Conservation (phyloP, 2,113 vertebrate genomes). For the Canis aureus region DNA sequence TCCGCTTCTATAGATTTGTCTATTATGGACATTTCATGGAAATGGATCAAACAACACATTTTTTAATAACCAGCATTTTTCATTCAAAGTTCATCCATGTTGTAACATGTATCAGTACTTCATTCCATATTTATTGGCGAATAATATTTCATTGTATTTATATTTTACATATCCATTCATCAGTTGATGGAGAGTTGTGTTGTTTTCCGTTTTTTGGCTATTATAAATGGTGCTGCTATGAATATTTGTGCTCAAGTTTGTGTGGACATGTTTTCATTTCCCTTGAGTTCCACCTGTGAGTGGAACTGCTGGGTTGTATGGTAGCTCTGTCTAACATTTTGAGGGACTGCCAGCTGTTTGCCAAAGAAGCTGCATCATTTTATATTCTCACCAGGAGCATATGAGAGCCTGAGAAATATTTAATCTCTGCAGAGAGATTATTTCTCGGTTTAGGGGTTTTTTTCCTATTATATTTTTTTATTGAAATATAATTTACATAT, state of each 20-base stretch:
- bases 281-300: not conserved
- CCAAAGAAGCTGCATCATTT: not conserved
- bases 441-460: too few relatives aligned
- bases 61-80: not conserved
- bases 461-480: not conserved
- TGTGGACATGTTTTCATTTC: not conserved
- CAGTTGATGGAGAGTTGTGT: not conserved
- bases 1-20: not conserved
- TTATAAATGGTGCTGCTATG: not conserved
- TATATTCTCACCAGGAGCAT: not conserved
- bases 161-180: not conserved
- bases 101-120: not conserved
- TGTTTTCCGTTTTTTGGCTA: not conserved
- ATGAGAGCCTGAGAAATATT: not conserved
- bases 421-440: not conserved
- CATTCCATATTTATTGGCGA: not conserved
- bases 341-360: not conserved
- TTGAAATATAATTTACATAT: not conserved
- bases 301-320: not conserved
- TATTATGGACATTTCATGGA: not conserved
- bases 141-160: not conserved
- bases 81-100: not conserved
- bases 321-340: not conserved
- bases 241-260: not conserved
- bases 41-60: not conserved